Conservation (phyloP, 1,140 invertebrate genomes). For the Eulimnadia texana region DNA sequence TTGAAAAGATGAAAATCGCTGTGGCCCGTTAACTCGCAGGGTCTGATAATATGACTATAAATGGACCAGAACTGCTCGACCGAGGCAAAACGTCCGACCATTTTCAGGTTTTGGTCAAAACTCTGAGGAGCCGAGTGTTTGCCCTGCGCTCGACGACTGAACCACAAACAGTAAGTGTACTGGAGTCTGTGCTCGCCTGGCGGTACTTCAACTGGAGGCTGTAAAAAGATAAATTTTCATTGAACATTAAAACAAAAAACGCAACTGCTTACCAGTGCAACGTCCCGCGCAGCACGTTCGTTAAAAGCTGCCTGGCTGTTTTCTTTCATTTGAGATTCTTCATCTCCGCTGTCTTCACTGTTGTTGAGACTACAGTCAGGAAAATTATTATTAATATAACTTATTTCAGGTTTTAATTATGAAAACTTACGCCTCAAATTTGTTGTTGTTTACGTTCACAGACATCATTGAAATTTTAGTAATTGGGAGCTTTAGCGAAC, state of each 20-base stretch:
- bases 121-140: constrained; percentile 46
- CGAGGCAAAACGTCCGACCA: constrained; percentile 70
- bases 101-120: constrained; percentile 59
- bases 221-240: constrained; percentile 19
- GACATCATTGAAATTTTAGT: not conserved
- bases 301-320: constrained; percentile 24
- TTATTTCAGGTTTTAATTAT: constrained; percentile 15
- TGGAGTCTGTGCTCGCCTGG: constrained; percentile 72
- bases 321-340: constrained; percentile 34
- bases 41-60: constrained; percentile 79
- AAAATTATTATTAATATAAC: constrained; percentile 17
- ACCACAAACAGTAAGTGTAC: constrained; percentile 81
- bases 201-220: constrained; percentile 45
- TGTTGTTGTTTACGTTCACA: constrained; percentile 32
- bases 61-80: constrained; percentile 96
- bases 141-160: constrained; percentile 53
- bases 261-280: too few relatives aligned
- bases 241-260: constrained; percentile 1
- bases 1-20: constrained; percentile 97
- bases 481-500: too few relatives aligned
- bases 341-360: constrained; percentile 40
- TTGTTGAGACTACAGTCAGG: constrained; percentile 35
- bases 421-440: constrained; percentile 44
- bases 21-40: constrained; percentile 72
- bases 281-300: too few relatives aligned